Evolutionary conservation across 2,797 vertebrate species (phyloP).

Genomic region (Sylvia borin): DNA sequence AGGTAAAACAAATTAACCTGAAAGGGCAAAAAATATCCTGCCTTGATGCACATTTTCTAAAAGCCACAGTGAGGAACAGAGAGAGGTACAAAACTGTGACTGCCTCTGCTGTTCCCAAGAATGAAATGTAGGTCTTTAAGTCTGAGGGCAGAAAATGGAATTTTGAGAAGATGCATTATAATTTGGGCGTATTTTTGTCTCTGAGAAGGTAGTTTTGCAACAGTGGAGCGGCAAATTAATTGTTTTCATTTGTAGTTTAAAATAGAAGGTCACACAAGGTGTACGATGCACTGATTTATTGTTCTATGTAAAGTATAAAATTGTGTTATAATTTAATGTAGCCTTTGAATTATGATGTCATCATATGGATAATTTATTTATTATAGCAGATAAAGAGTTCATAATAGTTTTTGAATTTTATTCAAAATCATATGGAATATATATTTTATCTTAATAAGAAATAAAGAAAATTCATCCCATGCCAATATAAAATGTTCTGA

Average conservation of each 20-base stretch:
- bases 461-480: background rate
- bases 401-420: background rate
- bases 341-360: constrained; percentile 36
- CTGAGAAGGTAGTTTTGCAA: constrained; percentile 39
- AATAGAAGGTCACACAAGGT: constrained; percentile 50
- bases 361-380: constrained; percentile 13
- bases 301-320: constrained; percentile 38
- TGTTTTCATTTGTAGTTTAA: constrained; percentile 61
- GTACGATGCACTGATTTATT: constrained; percentile 24
- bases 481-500: background rate
- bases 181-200: constrained; percentile 39
- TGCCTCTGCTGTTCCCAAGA: background rate
- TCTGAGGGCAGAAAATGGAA: background rate
- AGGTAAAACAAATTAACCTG: constrained; percentile 32
- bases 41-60: constrained; percentile 1
- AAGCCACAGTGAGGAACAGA: constrained; percentile 2
- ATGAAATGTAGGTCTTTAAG: background rate
- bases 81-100: background rate
- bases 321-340: constrained; percentile 39
- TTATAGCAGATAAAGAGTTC: background rate
- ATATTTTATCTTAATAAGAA: constrained; percentile 13
- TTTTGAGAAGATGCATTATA: constrained; percentile 17
- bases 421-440: background rate
- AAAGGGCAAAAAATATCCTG: constrained; percentile 22
- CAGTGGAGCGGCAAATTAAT: constrained; percentile 54